Base-by-base conservation (phyloP, 2,113 vertebrate genomes). In the Lota lota region DNA sequence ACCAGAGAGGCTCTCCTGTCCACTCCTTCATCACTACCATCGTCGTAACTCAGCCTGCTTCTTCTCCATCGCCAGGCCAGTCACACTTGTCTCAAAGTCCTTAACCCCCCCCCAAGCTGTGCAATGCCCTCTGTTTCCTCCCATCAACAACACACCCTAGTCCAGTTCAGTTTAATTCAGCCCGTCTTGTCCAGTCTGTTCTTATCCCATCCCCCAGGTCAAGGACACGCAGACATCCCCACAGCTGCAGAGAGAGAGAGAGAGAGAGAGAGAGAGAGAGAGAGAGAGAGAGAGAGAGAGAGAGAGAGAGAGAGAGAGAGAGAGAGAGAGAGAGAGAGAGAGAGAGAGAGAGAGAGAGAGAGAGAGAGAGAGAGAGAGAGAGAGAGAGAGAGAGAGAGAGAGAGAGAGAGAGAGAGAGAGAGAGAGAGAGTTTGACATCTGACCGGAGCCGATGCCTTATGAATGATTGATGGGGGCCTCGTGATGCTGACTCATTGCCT, bases 381-480 rank as follows among this genome's bases (percentile, higher is more conserved):
- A 14, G 2, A 47, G 40, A 11, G 40, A 47, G 6, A 47, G 7
- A 47, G 10, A 11, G 40, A 47, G 10, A 47, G 40, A 47, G 40
- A 47, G 40, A 47, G 40, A 47, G 40, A 11, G 40, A 10, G 40
- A 7, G 59, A 5, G n/a, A 21, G n/a, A 2, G n/a, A 21, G 62
- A 64, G 62, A 4, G 20, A 59, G 75, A 80, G 75, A 73, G 58
- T 68, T 79, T 78, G 76, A 81, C 70, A 77, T 68, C 64, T 67
- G 73, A 61, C 65, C 73, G 63, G 57, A 75, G 81, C 76, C 57
- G 69, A 72, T 72, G 76, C 74, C 83, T 89, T 88, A 87, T 91
- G 79, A 91, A 87, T 91, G 89, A 92, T 88, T 91, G 86, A 91
- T 89, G 81, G 36, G 17, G 4, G 8, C 70, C 70, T 1, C 40